These are phyloP conservation scores for Karalla daura DNA, from an alignment of 2,797 vertebrate genomes.

Conservation along the genomic window DNA sequence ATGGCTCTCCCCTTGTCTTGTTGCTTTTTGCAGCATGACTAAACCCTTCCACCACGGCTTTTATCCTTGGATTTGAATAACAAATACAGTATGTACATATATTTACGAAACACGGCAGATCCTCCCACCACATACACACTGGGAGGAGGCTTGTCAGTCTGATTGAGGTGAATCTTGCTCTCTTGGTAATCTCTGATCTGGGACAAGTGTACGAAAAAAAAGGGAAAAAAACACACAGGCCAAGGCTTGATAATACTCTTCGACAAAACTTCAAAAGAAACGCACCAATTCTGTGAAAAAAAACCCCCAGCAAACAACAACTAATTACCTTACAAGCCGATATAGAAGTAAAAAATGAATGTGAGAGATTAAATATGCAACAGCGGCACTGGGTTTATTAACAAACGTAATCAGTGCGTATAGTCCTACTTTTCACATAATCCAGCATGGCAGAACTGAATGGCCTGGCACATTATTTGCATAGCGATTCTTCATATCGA, in stretches of 20 bases:
- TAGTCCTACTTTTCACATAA: conserved; percentile 14
- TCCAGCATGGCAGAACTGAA: conserved; percentile 34
- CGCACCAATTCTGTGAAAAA: neutral
- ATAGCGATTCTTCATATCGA: conserved; percentile 29
- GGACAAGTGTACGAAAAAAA: conserved; percentile 42
- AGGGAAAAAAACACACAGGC: conserved; percentile 7
- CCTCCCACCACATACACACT: conserved; percentile 62
- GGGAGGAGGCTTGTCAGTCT: conserved; percentile 53
- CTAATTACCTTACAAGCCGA: neutral
- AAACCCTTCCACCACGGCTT: conserved; percentile 69
- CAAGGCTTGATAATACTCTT: conserved; percentile 3
- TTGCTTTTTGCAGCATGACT: conserved; percentile 76
- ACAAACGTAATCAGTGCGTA: conserved; percentile 22
- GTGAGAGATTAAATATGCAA: conserved; percentile 2
- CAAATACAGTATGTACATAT: conserved; percentile 76
- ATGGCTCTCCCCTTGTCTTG: conserved; percentile 61
- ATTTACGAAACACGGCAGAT: conserved; percentile 73
- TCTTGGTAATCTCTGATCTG: conserved; percentile 51
- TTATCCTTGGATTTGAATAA: conserved; percentile 76
- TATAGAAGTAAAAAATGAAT: conserved; percentile 2
- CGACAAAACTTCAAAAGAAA: conserved; percentile 8
- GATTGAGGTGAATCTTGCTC: conserved; percentile 38
- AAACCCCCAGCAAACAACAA: too few species aligned
- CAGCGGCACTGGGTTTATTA: conserved; percentile 5
- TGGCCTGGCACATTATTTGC: conserved; percentile 28